phyloP scores from a whole-genome alignment of 2,113 vertebrate genomes.

The Cavia aperea region DNA sequence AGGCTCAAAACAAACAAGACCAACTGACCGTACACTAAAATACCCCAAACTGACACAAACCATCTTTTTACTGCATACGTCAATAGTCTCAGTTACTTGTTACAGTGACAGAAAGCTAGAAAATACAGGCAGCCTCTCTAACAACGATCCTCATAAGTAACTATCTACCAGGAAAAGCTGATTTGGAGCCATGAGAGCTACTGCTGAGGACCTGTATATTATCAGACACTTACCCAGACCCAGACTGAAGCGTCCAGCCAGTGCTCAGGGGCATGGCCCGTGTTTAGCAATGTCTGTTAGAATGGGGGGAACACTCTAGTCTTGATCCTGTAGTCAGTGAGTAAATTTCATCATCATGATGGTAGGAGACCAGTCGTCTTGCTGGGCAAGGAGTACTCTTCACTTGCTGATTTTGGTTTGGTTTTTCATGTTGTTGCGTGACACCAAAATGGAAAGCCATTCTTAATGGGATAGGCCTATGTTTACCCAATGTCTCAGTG shows the following conservation, averaged over 20 bases:
- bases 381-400: neutral
- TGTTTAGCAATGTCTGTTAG: neutral
- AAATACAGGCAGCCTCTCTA: neutral
- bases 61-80: neutral
- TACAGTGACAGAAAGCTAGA: neutral
- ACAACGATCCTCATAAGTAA: neutral
- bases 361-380: neutral
- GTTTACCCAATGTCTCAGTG: constrained; percentile 41
- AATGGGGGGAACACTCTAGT: neutral
- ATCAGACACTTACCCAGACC: neutral
- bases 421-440: neutral
- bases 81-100: neutral
- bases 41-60: neutral
- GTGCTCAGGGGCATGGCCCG: neutral
- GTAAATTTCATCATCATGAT: neutral
- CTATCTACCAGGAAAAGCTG: neutral
- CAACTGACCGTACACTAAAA: neutral
- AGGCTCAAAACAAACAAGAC: neutral
- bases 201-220: neutral
- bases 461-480: constrained; percentile 16
- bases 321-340: neutral
- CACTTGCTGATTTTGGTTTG: neutral
- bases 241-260: neutral
- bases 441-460: neutral
- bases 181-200: neutral